Percentiles rank a stretch among this genome's conserved stretches.
phyloP scores from a whole-genome alignment of 2,888 invertebrate species.

The Lithosia quadra region DNA sequence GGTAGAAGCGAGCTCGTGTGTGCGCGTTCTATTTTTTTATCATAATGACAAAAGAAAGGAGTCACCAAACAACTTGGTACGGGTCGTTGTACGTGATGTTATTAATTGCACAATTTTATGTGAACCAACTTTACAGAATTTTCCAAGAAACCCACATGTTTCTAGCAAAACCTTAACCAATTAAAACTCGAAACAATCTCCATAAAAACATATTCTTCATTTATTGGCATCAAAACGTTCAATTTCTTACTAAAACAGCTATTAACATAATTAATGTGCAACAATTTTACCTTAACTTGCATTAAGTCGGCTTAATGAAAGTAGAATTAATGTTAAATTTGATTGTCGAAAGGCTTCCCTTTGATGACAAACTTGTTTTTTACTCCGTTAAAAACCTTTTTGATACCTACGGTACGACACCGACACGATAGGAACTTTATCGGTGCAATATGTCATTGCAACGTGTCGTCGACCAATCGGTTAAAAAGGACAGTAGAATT shows the following conservation, averaged over 20 bases:
- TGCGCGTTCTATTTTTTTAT: too few relatives aligned
- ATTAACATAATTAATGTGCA: slow-evolving; percentile 52
- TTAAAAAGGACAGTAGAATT: not conserved
- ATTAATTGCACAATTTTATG: too few relatives aligned
- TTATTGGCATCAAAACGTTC: slow-evolving; percentile 32
- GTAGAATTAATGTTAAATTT: slow-evolving; percentile 47
- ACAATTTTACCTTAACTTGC: slow-evolving; percentile 51
- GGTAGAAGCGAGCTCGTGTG: too few relatives aligned
- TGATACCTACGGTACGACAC: slow-evolving; percentile 5
- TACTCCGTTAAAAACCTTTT: slow-evolving; percentile 18
- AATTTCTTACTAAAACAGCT: slow-evolving; percentile 45
- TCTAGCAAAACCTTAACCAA: not conserved
- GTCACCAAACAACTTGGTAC: too few relatives aligned
- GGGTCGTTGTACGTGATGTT: too few relatives aligned
- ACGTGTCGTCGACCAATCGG: not conserved
- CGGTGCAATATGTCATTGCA: not conserved
- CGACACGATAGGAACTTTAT: slow-evolving; percentile 8
- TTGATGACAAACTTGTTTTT: slow-evolving; percentile 53
- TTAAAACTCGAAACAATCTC: slow-evolving; percentile 11
- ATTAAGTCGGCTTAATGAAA: slow-evolving; percentile 54
- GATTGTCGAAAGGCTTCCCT: slow-evolving; percentile 52
- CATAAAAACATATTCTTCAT: slow-evolving; percentile 46
- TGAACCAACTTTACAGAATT: too few relatives aligned
- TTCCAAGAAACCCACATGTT: slow-evolving; percentile 1
- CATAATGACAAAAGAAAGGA: too few relatives aligned